Percentiles rank a stretch among this genome's conserved stretches.
Evolutionary conservation across 2,113 vertebrate species (phyloP).

Genomic region (rat (Rattus norvegicus)): DNA sequence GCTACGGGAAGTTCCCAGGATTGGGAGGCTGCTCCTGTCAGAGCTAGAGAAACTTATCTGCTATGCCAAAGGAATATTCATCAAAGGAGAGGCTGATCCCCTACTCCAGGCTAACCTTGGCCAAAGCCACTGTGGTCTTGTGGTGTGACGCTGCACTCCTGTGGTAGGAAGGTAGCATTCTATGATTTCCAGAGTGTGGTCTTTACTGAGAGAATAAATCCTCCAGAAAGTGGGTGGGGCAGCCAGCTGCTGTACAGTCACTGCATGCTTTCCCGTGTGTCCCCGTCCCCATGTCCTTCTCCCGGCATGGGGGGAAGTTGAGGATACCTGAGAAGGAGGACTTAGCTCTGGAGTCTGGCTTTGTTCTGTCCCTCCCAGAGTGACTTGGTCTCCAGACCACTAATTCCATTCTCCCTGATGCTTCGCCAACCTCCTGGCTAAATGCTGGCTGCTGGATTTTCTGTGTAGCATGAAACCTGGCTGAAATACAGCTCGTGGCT

Average conservation of each 20-base stretch:
- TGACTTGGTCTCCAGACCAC: background rate
- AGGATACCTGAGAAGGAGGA: background rate
- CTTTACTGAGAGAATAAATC: background rate
- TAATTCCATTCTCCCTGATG: background rate
- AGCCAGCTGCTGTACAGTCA: rapidly evolving
- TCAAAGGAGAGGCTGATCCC: background rate
- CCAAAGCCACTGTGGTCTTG: too few relatives aligned
- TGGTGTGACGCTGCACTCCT: background rate
- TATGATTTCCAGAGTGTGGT: background rate
- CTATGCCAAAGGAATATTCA: too few relatives aligned
- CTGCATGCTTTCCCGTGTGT: background rate
- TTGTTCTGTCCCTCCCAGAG: background rate
- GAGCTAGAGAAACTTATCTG: background rate
- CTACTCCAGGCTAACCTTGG: background rate
- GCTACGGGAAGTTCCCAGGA: background rate
- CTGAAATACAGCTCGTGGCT: background rate
- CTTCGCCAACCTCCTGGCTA: background rate
- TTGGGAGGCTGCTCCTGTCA: background rate
- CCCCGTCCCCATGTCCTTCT: background rate
- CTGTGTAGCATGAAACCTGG: background rate
- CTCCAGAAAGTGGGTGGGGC: background rate
- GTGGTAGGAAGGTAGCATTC: background rate
- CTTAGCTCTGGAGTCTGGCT: background rate
- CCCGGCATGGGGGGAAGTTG: background rate
- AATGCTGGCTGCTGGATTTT: background rate